Evolutionary conservation across 2,113 vertebrate genomes (phyloP).

Genomic region (Blennius ocellaris): DNA sequence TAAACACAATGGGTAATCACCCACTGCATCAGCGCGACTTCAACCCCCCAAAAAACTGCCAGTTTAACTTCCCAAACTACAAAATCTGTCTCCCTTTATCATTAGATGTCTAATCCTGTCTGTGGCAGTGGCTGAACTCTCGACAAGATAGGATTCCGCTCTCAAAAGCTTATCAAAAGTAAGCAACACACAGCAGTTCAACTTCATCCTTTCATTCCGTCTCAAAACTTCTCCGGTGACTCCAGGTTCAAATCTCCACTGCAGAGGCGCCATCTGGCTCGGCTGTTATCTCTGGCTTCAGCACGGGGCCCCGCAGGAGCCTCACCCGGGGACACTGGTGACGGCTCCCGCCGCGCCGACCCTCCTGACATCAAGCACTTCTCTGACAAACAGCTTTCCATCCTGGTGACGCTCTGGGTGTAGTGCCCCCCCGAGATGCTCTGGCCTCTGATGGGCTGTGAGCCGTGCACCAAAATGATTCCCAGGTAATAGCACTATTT

Average conservation of each 20-base stretch:
- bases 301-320: slow-evolving; percentile 64
- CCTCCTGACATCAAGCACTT: slow-evolving; percentile 7
- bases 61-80: slow-evolving; percentile 6
- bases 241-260: slow-evolving; percentile 43
- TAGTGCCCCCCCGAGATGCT: slow-evolving; percentile 19
- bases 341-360: slow-evolving; percentile 46
- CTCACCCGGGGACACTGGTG: slow-evolving; percentile 55
- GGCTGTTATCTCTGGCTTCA: slow-evolving; percentile 62
- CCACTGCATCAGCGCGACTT: neutral
- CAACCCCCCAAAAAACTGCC: neutral
- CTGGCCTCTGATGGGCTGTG: slow-evolving; percentile 26
- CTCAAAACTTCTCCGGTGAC: slow-evolving; percentile 49
- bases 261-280: slow-evolving; percentile 57
- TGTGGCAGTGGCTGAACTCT: slow-evolving; percentile 1
- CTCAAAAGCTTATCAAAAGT: slow-evolving; percentile 16
- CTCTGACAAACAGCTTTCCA: slow-evolving; percentile 38
- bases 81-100: neutral
- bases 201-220: slow-evolving; percentile 45
- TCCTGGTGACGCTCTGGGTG: slow-evolving; percentile 54
- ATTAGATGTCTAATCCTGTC: slow-evolving; percentile 8
- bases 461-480: slow-evolving; percentile 21
- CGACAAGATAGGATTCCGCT: slow-evolving; percentile 1
- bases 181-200: neutral
- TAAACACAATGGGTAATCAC: neutral
- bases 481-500: slow-evolving; percentile 43